Evolutionary conservation across 1,140 invertebrate species (phyloP), one percentile per base, ranked within the genome.

Genomic region (Macrotrachela quadricornifera): DNA sequence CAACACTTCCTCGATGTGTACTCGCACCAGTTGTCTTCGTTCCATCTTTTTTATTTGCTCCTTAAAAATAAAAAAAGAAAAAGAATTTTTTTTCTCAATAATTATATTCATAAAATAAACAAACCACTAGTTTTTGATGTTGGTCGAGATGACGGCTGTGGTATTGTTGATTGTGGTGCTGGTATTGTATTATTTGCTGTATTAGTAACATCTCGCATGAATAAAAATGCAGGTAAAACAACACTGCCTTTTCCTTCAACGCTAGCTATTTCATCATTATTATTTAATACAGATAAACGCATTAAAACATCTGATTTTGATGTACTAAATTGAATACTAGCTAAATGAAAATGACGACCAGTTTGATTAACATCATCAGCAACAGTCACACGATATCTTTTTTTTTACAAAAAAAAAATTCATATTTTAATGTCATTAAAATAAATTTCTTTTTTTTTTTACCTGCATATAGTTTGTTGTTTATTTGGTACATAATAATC

Each of bases 261-360:
- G 47, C 61, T 62, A 17, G 61, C 57, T 16, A 67, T 56, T 51
- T 66, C 67, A 17, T 63, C 59, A 38, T 68, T 64, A 56, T 65
- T 58, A 58, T 70, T 64, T 40, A 69, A 58, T 1, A 70, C 59
- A 11, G 60, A 55, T 39, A 70, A 61, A 44, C 64, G 63, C 46
- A 70, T 61, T 45, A 65, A 63, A n/a, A 69, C 66, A 51, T 69
- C 68, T 40, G 57, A 58, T 56, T 68, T 68, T 13, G 68, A 70
- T 9, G 66, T 68, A 37, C 59, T 60, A 47, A 70, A 47, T 57
- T 70, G 68, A 15, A 70, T 55, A 52, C 62, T 67, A 14, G 58
- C 58, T 38, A 70, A 51, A 49, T 69, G 66, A 30, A 30, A 30
- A 30, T 30, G 2, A 30, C 21, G 21, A 30, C 21, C 21, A 30